These are phyloP conservation scores for Macrotrachela quadricornifera DNA, from an alignment of 1,140 invertebrate genomes.

Conservation along the genomic window DNA sequence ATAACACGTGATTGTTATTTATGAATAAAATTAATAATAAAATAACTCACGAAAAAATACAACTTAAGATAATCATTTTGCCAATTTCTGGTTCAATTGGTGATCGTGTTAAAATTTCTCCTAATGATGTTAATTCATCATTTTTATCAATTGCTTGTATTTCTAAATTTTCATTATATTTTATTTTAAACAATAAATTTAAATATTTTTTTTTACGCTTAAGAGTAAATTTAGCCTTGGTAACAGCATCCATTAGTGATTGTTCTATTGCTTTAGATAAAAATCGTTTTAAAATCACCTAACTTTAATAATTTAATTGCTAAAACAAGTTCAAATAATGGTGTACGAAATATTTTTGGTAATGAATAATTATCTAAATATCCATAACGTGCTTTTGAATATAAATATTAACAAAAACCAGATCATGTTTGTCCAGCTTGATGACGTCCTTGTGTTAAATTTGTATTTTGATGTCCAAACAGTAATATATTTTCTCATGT, in stretches of 20 bases:
- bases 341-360: constrained; percentile 83
- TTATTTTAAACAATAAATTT: no score
- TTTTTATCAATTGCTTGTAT: constrained; percentile 34
- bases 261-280: constrained; percentile 33
- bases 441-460: constrained; percentile 42
- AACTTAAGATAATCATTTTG: constrained; percentile 33
- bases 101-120: constrained; percentile 30
- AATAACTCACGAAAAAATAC: no score
- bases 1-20: no score
- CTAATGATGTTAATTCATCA: constrained; percentile 33
- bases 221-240: constrained; percentile 32
- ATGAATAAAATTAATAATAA: no score
- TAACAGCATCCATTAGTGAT: constrained; percentile 33
- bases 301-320: constrained; percentile 31
- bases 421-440: constrained; percentile 46
- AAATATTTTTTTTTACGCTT: no score
- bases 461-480: constrained; percentile 40
- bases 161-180: constrained; percentile 19
- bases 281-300: constrained; percentile 20
- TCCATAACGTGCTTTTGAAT: constrained; percentile 29
- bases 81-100: constrained; percentile 34
- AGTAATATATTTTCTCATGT: constrained; percentile 31
- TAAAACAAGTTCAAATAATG: constrained; percentile 51
- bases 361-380: constrained; percentile 11
- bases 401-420: constrained; percentile 56